Base-by-base conservation (phyloP, 1,140 invertebrate species). In the Ruditapes philippinarum region DNA sequence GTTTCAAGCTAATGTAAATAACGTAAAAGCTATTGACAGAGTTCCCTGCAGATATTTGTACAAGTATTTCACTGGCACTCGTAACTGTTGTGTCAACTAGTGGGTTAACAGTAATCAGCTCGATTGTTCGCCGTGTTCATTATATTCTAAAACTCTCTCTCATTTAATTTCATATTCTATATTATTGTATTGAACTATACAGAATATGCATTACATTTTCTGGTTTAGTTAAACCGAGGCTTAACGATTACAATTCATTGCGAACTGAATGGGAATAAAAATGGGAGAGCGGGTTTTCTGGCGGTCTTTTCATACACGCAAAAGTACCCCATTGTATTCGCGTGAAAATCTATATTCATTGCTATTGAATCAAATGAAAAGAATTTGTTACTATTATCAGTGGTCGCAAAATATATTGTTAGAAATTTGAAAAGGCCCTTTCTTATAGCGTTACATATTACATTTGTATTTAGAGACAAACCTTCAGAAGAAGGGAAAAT, bases 381-480 rank as follows among this genome's bases (percentile, higher is more conserved):
- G 92, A 91, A 91, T 93, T 92, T 91, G 91, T 80, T 68, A 80
- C 92, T 89, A 93, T 93, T 93, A 93, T 93, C 92, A 92, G 85
- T 62, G 70, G 76, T 65, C 89, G 89, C 91, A 93, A 93, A 93
- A 93, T 93, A 93, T 93, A 93, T 93, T 93, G 92, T 93, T 93
- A 90, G 92, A 92, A 92, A 92, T 93, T 92, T 93, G 92, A 93
- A 93, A 92, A 90, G 89, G 87, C 78, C 91, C 90, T 93, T 93
- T 93, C 92, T 93, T 93, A 93, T 92, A 76, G 70, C 73, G 92
- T 92, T 93, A 92, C 91, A 93, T 93, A 93, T 93, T 92, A 92
- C 87, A 92, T 91, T 91, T 85, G 80, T 82, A 89, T 83, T 70
- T 40, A 73, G 87, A 40, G 49, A 36, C 45, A 60, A 82, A 70